These are phyloP conservation scores for Tretioscincus oriximinensis DNA, from an alignment of 2,113 vertebrate genomes.

Conservation along the genomic window DNA sequence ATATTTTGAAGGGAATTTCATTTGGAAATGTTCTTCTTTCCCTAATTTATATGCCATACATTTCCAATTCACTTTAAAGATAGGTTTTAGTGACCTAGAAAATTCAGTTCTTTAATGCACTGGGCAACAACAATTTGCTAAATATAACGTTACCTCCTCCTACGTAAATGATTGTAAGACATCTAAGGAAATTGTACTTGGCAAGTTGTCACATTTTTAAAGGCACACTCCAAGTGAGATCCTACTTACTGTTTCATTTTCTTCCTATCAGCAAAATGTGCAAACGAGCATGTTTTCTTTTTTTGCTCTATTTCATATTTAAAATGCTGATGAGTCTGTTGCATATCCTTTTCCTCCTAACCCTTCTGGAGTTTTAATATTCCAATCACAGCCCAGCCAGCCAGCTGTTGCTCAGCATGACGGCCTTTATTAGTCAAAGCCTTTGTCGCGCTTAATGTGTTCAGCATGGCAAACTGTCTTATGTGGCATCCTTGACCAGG, in stretches of 20 bases:
- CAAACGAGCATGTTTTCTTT: neutral
- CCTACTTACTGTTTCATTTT: neutral
- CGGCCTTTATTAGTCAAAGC: neutral
- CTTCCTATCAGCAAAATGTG: neutral
- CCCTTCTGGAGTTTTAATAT: slow-evolving; percentile 6
- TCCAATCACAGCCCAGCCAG: neutral
- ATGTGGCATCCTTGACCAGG: slow-evolving; percentile 6
- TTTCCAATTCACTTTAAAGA: too few relatives aligned
- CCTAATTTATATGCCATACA: too few relatives aligned
- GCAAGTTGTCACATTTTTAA: neutral
- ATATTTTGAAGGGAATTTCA: too few relatives aligned
- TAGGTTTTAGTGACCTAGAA: too few relatives aligned
- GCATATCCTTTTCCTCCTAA: neutral
- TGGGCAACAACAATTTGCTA: too few relatives aligned
- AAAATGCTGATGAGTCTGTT: neutral
- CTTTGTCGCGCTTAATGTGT: neutral
- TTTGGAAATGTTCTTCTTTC: too few relatives aligned
- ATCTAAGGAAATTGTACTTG: neutral
- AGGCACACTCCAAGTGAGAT: neutral
- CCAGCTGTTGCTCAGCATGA: slow-evolving; percentile 20
- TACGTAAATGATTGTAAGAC: neutral
- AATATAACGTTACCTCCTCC: neutral
- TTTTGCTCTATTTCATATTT: neutral
- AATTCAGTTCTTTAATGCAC: too few relatives aligned
- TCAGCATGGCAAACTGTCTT: neutral